Conservation (phyloP, 2,113 vertebrate genomes). For the Dicrurus megarhynchus region DNA sequence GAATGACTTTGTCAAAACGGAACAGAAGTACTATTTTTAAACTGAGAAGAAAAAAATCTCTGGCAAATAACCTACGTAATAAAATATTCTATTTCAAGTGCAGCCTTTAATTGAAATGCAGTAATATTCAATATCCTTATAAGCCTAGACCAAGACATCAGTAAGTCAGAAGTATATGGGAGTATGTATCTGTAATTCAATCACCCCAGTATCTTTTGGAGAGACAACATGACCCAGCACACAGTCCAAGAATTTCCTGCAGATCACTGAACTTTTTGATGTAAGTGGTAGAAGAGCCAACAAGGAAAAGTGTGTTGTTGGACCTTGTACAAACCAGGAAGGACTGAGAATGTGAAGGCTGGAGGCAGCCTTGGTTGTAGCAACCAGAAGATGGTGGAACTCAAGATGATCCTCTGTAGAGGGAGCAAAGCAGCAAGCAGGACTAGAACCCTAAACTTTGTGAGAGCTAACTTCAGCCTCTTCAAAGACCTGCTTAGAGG, state of each 20-base stretch:
- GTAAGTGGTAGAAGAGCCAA: not conserved
- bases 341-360: not conserved
- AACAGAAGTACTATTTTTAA: not conserved
- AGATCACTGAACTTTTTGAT: fast-evolving
- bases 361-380: not conserved
- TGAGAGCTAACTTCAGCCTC: not conserved
- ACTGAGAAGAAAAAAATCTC: not conserved
- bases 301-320: not conserved
- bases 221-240: not conserved
- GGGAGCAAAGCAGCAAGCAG: not conserved
- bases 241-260: not conserved
- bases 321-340: not conserved
- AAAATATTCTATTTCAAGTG: not conserved
- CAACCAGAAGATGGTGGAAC: not conserved
- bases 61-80: not conserved
- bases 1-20: not conserved
- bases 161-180: not conserved
- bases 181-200: not conserved
- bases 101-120: not conserved
- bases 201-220: not conserved
- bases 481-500: not conserved
- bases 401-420: not conserved
- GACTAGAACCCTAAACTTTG: not conserved
- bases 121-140: not conserved
- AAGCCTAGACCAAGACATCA: not conserved